Evolutionary conservation across 2,113 vertebrate genomes (phyloP), one percentile per base, ranked within the genome.

Genomic region (Myrmophylax atrothorax): DNA sequence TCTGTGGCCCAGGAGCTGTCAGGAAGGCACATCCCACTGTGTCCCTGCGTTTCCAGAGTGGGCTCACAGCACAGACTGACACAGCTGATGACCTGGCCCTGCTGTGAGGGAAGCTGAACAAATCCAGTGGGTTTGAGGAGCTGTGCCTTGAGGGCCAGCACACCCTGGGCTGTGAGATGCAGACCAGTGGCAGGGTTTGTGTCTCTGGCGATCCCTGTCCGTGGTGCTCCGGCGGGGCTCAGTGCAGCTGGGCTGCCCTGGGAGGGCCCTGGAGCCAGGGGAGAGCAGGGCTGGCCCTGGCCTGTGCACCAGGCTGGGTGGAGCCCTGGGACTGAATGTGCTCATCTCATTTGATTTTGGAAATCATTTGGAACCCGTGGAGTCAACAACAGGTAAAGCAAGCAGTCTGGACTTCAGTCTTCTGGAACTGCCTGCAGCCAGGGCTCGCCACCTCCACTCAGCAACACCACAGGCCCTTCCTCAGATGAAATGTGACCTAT

Each of bases 1-100:
- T 25, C 20, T 9, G 8, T 2, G 12, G 52, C 58, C 74, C 0
- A 0, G 56, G 49, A 77, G 23, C 55, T 14, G 6, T 3, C 2
- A 1, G 40, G 35, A 18, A 49, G n/a, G 16, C 23, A 44, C 12
- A 20, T 28, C 24, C 18, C 0, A 0, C 4, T 29, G 63, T 47
- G 46, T 40, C 68, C 42, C 35, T 5, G 10, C 1, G 1, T 53
- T 58, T n/a, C 73, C 47, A 46, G 58, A 50, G 66, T 37, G 35
- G 56, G 18, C 47, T 78, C 47, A 14, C 42, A n/a, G 42, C 52
- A 63, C 37, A 49, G n/a, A 35, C 53, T 29, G 3, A 16, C 0
- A 1, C 31, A 85, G 56, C 56, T 46, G 3, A 52, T 49, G 18
- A 18, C 12, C 46, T 25, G 50, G 2, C 31, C 19, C 3, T 12